Evolutionary conservation across 2,113 vertebrate genomes (phyloP).

Genomic region (Petroica traversi): DNA sequence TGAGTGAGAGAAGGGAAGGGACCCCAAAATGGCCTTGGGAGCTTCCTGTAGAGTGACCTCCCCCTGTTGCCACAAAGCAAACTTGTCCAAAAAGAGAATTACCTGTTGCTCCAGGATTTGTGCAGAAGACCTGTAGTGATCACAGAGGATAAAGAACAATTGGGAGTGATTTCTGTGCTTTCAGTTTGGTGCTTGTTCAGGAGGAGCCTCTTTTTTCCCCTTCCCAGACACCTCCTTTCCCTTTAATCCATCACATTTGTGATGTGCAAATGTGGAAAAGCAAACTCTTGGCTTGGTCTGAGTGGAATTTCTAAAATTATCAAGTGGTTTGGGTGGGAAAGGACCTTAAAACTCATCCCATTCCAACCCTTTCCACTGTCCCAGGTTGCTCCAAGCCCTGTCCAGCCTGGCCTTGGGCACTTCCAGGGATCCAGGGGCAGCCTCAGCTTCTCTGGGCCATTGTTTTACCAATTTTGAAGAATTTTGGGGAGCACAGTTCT

Average conservation of each 20-base stretch:
- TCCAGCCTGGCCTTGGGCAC: neutral
- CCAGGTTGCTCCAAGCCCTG: neutral
- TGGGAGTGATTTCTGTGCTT: neutral
- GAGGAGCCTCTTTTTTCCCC: neutral
- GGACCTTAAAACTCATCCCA: neutral
- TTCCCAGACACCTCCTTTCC: neutral
- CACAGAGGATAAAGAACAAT: rapidly evolving
- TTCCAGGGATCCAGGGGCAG: neutral
- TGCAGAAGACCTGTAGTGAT: neutral
- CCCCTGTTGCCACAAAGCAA: neutral
- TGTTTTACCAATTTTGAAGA: neutral
- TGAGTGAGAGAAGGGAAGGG: neutral
- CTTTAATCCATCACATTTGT: rapidly evolving
- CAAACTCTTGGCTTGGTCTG: neutral
- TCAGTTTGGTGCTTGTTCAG: neutral
- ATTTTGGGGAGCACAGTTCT: neutral
- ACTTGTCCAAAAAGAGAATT: neutral
- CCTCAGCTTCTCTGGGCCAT: neutral
- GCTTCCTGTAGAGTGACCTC: neutral
- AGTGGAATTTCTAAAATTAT: neutral
- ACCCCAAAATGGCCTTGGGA: neutral
- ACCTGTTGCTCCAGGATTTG: neutral
- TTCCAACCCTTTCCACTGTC: neutral
- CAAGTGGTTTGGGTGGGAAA: neutral
- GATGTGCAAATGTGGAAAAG: neutral